Evolutionary conservation across 2,888 invertebrate species (phyloP).

Genomic region (Octodonta nipae): DNA sequence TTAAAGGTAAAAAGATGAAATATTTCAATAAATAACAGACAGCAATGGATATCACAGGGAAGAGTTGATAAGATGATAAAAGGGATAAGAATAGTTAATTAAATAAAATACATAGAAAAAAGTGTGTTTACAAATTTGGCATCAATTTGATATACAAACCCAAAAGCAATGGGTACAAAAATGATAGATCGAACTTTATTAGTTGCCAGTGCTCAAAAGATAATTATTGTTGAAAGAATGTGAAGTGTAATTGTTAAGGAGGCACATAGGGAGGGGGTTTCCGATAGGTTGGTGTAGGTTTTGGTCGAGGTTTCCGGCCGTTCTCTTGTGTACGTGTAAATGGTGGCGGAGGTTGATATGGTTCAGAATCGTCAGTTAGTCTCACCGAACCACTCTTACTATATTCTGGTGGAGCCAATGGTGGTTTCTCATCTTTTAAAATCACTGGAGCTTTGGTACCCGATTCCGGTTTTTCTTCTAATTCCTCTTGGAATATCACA

Average conservation of each 20-base stretch:
- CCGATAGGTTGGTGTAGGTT: constrained; percentile 79
- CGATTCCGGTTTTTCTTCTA: constrained; percentile 83
- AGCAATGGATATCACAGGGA: too few species aligned
- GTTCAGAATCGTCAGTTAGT: constrained; percentile 47
- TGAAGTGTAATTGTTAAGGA: constrained; percentile 57
- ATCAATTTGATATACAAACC: too few species aligned
- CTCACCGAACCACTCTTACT: constrained; percentile 36
- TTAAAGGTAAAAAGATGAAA: too few species aligned
- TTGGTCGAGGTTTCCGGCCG: constrained; percentile 60
- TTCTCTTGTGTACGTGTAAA: constrained; percentile 62
- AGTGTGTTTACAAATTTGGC: too few species aligned
- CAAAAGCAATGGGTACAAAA: too few species aligned
- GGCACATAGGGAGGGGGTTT: constrained; percentile 96
- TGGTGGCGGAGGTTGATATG: constrained; percentile 85
- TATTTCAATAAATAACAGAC: too few species aligned
- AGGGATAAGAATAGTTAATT: too few species aligned
- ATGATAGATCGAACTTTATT: too few species aligned
- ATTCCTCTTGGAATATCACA: constrained; percentile 83
- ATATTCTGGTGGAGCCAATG: constrained; percentile 73
- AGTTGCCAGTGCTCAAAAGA: too few species aligned
- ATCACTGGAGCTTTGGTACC: constrained; percentile 87
- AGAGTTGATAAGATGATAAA: too few species aligned
- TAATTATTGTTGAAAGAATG: constrained; percentile 31
- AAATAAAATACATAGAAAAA: too few species aligned
- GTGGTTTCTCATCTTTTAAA: constrained; percentile 88